These are phyloP conservation scores for Canis aureus DNA, from an alignment of 2,113 vertebrate genomes.

Conservation along the genomic window DNA sequence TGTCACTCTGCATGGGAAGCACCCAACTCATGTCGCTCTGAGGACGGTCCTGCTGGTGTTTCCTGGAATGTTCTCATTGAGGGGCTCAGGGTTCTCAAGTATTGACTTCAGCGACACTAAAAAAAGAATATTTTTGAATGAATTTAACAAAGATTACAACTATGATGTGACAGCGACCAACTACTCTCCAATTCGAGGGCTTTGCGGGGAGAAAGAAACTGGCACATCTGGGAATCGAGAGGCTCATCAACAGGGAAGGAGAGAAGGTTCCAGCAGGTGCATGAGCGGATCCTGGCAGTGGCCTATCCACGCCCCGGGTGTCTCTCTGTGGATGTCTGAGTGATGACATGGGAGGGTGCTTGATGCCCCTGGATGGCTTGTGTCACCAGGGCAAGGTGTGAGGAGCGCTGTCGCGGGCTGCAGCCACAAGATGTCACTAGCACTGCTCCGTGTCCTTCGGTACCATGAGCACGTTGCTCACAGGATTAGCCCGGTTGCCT, in stretches of 20 bases:
- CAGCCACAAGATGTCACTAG: conserved; percentile 89
- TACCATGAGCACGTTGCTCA: conserved; percentile 88
- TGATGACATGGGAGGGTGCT: conserved; percentile 83
- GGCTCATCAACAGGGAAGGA: not conserved
- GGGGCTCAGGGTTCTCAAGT: rapidly evolving
- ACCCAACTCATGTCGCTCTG: rapidly evolving
- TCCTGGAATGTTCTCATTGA: not conserved
- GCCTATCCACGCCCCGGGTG: conserved; percentile 15
- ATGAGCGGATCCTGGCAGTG: not conserved
- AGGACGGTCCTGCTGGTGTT: rapidly evolving
- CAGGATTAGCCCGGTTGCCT: conserved; percentile 78
- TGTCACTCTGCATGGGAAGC: not conserved
- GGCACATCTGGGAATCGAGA: not conserved
- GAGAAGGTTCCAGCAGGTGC: conserved; percentile 1
- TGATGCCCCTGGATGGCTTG: conserved; percentile 88
- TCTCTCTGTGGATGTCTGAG: conserved; percentile 77
- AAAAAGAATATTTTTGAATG: not conserved
- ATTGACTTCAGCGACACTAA: not conserved
- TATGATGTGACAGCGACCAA: not conserved
- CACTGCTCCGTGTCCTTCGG: conserved; percentile 83
- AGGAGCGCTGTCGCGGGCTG: conserved; percentile 87
- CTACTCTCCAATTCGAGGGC: not conserved
- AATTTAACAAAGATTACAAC: rapidly evolving
- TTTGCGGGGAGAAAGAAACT: not conserved
- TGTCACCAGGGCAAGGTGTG: conserved; percentile 86